Conservation (phyloP, 37 sponge, comb jelly and placozoan genomes). For the Theonella swinhoei region DNA sequence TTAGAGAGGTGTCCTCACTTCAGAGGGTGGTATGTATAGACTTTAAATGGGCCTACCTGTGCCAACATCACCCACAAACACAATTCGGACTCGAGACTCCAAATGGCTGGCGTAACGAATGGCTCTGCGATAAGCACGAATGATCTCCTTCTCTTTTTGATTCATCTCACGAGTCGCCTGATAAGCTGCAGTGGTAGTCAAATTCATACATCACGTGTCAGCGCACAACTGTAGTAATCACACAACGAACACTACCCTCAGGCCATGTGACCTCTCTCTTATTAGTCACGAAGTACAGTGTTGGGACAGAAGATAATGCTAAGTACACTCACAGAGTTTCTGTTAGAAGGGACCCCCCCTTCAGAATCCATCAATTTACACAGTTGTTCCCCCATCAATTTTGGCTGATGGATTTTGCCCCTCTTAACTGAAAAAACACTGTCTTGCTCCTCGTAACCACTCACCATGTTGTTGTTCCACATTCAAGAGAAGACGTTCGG, state of each 20-base stretch:
- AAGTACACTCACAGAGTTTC: no score
- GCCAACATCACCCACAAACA: conserved; percentile 60
- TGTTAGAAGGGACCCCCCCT: no score
- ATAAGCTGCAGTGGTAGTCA: conserved; percentile 32
- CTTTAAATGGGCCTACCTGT: no score
- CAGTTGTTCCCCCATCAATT: neutral
- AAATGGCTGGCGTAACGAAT: conserved; percentile 61
- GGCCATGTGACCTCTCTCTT: no score
- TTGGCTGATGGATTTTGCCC: no score
- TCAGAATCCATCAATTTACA: neutral
- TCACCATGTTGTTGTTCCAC: conserved; percentile 70
- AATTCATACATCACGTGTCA: neutral
- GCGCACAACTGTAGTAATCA: no score
- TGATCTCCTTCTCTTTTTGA: conserved; percentile 60
- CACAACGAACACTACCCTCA: no score
- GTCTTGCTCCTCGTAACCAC: neutral
- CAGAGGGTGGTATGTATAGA: neutral
- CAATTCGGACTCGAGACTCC: conserved; percentile 49
- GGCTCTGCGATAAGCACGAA: conserved; percentile 57
- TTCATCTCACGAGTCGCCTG: conserved; percentile 73
- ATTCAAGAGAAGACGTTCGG: conserved; percentile 63
- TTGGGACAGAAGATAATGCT: neutral
- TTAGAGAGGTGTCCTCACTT: no score
- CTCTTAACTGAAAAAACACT: no score
- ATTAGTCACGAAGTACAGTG: neutral